A percentile compares a stretch with the other conserved stretches of the same genome.
Evolutionary conservation across 2,888 invertebrate genomes (phyloP).

Genomic region (Luffia ferchaultella): DNA sequence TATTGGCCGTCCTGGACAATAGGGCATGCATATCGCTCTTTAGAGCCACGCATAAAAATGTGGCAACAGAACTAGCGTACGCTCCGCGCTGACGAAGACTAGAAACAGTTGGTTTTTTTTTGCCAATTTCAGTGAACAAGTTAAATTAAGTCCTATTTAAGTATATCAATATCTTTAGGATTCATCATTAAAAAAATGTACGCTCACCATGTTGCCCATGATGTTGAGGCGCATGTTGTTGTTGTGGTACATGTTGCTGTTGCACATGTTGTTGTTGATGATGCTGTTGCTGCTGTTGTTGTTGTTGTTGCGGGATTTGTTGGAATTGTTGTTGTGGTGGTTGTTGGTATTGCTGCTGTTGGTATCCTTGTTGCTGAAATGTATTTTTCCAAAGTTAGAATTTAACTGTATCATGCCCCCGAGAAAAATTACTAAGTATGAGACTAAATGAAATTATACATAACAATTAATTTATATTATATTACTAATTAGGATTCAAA

Average conservation of each 20-base stretch:
- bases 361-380: conserved; percentile 16
- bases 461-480: background rate
- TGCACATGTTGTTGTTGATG: conserved; percentile 38
- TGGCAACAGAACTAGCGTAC: no score
- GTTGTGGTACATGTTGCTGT: conserved; percentile 24
- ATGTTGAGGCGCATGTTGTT: conserved; percentile 25
- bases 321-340: conserved; percentile 30
- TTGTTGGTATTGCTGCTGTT: conserved; percentile 30
- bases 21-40: no score
- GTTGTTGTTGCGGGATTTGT: conserved; percentile 20
- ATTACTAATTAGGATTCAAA: no score
- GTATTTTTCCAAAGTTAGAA: conserved; percentile 22
- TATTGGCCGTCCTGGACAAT: no score
- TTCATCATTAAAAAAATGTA: no score
- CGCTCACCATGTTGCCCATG: conserved; percentile 26
- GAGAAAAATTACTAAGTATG: conserved; percentile 11
- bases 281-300: conserved; percentile 27
- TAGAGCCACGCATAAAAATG: no score
- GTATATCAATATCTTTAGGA: no score
- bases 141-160: no score
- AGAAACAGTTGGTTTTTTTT: no score
- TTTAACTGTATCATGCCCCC: no score
- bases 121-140: no score
- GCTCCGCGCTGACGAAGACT: no score
- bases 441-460: background rate